phyloP scores from a whole-genome alignment of 2,113 vertebrate species.

The Oncorhynchus nerka region DNA sequence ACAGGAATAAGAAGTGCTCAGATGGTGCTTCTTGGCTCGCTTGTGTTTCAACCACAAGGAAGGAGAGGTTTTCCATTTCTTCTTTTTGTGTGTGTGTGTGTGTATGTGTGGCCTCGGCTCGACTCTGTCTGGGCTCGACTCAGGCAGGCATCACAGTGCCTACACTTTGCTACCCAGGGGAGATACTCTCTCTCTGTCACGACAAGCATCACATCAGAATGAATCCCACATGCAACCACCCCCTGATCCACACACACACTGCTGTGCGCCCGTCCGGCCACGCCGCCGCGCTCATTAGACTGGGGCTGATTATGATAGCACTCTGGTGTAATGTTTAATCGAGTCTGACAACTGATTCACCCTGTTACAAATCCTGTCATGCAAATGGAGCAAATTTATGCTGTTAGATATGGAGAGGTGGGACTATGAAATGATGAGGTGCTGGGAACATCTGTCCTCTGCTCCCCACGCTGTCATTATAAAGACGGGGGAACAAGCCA shows the following conservation, averaged over 20 bases:
- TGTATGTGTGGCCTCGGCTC: constrained; percentile 11
- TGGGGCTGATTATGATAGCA: constrained; percentile 96
- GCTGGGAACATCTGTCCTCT: constrained; percentile 87
- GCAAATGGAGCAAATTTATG: constrained; percentile 99
- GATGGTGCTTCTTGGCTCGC: constrained; percentile 87
- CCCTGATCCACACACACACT: constrained; percentile 46
- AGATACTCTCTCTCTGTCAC: constrained; percentile 81
- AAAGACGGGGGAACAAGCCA: constrained; percentile 85
- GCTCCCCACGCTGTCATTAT: constrained; percentile 89
- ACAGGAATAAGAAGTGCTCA: constrained; percentile 91
- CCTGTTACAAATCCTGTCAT: constrained; percentile 99
- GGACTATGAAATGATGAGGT: constrained; percentile 97
- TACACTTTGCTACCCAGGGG: constrained; percentile 85
- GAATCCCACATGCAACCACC: constrained; percentile 64
- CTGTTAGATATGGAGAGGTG: constrained; percentile 99
- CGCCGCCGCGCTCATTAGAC: constrained; percentile 88
- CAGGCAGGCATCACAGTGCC: constrained; percentile 68
- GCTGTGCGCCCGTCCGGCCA: constrained; percentile 82
- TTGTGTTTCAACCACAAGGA: constrained; percentile 80
- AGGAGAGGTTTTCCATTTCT: constrained; percentile 81
- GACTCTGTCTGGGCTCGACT: constrained; percentile 66
- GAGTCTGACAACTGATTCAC: constrained; percentile 99
- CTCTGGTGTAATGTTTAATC: constrained; percentile 99
- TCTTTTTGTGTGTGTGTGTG: constrained; percentile 74
- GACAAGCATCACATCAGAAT: constrained; percentile 76